A percentile compares a stretch with the other conserved stretches of the same genome.
Evolutionary conservation across 2,888 invertebrate species (phyloP).

Genomic region (Phlogophora meticulosa): DNA sequence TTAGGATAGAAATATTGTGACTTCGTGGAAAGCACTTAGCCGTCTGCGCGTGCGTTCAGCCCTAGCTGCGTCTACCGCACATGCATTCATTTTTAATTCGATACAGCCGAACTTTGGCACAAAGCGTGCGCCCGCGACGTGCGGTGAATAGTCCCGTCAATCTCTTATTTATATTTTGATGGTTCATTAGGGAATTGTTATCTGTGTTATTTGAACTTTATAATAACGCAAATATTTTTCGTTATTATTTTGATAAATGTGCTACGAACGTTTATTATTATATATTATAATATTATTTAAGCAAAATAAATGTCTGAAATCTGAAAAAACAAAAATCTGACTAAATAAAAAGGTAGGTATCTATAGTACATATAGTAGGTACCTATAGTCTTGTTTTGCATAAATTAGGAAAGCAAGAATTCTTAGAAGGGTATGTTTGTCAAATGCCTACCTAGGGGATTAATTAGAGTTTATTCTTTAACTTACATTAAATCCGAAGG

Average conservation of each 20-base stretch:
- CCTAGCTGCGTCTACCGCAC: slow-evolving; percentile 66
- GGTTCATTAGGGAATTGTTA: slow-evolving; percentile 31
- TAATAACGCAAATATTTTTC: no score
- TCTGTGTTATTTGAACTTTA: slow-evolving; percentile 3
- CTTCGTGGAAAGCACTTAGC: slow-evolving; percentile 5
- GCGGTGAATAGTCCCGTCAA: slow-evolving; percentile 70
- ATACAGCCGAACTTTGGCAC: slow-evolving; percentile 81
- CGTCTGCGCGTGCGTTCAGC: slow-evolving; percentile 36
- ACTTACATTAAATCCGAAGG: slow-evolving; percentile 67
- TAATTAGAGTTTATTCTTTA: slow-evolving; percentile 69
- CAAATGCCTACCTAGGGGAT: slow-evolving; percentile 55
- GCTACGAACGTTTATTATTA: no score
- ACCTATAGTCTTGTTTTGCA: neutral
- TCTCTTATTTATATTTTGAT: slow-evolving; percentile 65
- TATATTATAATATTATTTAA: no score
- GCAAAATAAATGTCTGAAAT: no score
- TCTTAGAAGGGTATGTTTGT: slow-evolving; percentile 2
- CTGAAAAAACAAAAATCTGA: no score
- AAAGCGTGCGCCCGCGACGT: slow-evolving; percentile 78
- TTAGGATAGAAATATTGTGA: slow-evolving; percentile 13
- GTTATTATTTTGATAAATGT: no score
- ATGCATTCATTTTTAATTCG: slow-evolving; percentile 83
- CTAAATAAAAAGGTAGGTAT: no score
- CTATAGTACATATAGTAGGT: no score
- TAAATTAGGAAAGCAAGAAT: neutral